These are phyloP conservation scores for Elephas maximus DNA, from an alignment of 2,113 vertebrate genomes.

Conservation along the genomic window DNA sequence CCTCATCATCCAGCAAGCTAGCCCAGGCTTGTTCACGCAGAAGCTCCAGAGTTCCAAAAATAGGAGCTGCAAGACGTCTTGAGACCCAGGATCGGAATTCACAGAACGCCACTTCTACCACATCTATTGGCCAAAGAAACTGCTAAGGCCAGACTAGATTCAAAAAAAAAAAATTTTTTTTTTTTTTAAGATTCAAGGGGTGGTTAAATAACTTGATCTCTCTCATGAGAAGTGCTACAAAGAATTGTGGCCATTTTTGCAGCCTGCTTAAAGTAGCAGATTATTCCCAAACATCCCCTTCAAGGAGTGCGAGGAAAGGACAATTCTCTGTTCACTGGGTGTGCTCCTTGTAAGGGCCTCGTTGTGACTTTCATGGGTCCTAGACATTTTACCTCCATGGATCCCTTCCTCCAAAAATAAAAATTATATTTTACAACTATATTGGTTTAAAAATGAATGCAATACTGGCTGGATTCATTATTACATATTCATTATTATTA, in stretches of 20 bases:
- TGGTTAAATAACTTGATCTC: too few species aligned
- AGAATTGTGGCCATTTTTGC: not conserved
- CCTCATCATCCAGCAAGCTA: not conserved
- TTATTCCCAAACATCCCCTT: not conserved
- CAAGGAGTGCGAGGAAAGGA: not conserved
- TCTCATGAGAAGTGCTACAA: not conserved
- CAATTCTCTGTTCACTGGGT: not conserved
- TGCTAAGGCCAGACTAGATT: not conserved
- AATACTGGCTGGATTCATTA: not conserved
- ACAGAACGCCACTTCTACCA: not conserved
- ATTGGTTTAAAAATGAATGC: not conserved
- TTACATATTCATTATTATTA: not conserved
- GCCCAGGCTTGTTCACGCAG: too few species aligned
- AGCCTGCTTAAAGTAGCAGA: not conserved
- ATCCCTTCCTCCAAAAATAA: not conserved
- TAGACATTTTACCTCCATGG: not conserved
- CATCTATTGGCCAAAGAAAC: not conserved
- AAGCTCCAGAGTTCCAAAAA: not conserved
- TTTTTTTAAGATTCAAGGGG: not conserved
- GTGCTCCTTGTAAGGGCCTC: not conserved
- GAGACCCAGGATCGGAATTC: not conserved
- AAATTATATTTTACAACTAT: not conserved
- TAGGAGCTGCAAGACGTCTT: accelerated
- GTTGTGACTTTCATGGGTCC: not conserved
- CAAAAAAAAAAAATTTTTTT: too few species aligned